These are phyloP conservation scores for Candoia aspera DNA, from an alignment of 2,113 vertebrate genomes.

Conservation along the genomic window DNA sequence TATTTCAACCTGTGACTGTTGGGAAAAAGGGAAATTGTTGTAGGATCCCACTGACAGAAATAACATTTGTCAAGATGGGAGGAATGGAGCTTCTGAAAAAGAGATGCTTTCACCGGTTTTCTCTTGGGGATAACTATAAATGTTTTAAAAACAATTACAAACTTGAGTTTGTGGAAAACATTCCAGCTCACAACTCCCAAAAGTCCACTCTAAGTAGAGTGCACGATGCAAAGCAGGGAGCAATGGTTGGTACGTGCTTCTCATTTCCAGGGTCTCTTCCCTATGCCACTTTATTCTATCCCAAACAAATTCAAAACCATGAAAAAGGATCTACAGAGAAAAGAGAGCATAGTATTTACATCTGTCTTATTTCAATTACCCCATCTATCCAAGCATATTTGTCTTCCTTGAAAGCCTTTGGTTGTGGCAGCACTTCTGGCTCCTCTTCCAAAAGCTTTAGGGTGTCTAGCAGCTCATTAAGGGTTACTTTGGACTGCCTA, in stretches of 20 bases:
- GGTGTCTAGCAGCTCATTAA: constrained; percentile 88
- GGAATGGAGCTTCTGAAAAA: neutral
- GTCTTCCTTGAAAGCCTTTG: constrained; percentile 76
- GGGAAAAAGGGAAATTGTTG: fast-evolving
- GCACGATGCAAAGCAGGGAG: neutral
- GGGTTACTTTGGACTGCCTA: constrained; percentile 79
- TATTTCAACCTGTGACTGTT: neutral
- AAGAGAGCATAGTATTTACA: neutral
- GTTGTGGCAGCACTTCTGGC: constrained; percentile 76
- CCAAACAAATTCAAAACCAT: neutral
- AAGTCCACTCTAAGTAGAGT: neutral
- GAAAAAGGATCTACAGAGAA: neutral
- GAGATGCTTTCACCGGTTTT: neutral
- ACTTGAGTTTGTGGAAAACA: neutral
- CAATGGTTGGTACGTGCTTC: too few relatives aligned
- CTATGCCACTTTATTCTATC: neutral
- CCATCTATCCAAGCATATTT: constrained; percentile 83
- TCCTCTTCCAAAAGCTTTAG: constrained; percentile 88
- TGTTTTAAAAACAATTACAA: neutral
- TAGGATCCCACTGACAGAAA: neutral
- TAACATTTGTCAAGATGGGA: neutral
- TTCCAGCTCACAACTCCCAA: neutral
- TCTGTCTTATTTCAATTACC: constrained; percentile 65
- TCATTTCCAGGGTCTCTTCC: neutral
- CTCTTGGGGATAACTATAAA: neutral